A percentile compares a stretch with the other conserved stretches of the same genome.
Evolutionary conservation across 2,797 vertebrate species (phyloP).

Genomic region (Notolabrus celidotus): DNA sequence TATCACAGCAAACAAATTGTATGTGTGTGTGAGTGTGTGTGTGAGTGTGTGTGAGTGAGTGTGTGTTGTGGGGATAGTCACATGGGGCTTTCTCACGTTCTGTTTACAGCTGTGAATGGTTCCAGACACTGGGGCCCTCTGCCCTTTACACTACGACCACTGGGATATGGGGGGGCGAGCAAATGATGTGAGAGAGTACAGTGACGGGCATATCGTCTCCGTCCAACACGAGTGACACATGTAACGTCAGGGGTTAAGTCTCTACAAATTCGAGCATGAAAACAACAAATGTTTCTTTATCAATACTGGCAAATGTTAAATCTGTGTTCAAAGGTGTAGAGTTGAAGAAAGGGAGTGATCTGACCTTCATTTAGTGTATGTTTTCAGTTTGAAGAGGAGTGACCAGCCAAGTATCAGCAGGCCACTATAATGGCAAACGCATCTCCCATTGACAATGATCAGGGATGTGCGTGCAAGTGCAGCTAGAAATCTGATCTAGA

Average conservation of each 20-base stretch:
- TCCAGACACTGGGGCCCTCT: conserved; percentile 78
- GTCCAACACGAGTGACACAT: conserved; percentile 8
- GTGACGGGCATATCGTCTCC: conserved; percentile 4
- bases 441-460: too few relatives aligned
- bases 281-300: neutral
- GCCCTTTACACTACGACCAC: conserved; percentile 74
- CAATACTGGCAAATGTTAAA: too few relatives aligned
- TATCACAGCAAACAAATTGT: conserved; percentile 74
- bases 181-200: conserved; percentile 39
- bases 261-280: neutral
- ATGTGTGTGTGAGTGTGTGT: conserved; percentile 34
- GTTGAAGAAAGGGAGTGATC: too few relatives aligned
- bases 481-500: too few relatives aligned
- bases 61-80: conserved; percentile 78
- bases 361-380: too few relatives aligned
- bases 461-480: too few relatives aligned
- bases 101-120: conserved; percentile 85
- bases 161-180: conserved; percentile 56
- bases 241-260: neutral
- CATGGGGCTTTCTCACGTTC: conserved; percentile 86
- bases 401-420: too few relatives aligned
- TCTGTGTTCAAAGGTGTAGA: too few relatives aligned
- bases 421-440: too few relatives aligned
- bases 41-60: conserved; percentile 43
- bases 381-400: too few relatives aligned